Conservation (phyloP, 2,113 vertebrate genomes). For the Oplegnathus fasciatus region DNA sequence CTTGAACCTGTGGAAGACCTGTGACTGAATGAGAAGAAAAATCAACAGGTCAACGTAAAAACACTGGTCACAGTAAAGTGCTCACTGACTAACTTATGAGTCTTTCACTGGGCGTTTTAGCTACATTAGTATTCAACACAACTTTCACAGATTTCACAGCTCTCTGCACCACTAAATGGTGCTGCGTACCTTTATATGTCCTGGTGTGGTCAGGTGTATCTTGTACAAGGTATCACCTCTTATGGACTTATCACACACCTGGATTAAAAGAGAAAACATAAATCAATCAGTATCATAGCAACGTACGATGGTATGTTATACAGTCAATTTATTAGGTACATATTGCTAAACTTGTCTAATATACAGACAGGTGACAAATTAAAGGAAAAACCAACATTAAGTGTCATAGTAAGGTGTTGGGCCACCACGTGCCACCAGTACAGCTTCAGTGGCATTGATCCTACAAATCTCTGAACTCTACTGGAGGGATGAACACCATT, state of each 20-base stretch:
- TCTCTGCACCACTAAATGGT: neutral
- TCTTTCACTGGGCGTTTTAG: neutral
- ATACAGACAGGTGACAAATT: too few relatives aligned
- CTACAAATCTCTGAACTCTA: too few relatives aligned
- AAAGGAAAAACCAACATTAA: too few relatives aligned
- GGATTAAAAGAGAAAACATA: constrained; percentile 19
- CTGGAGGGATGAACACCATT: too few relatives aligned
- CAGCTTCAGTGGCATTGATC: too few relatives aligned
- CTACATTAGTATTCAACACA: too few relatives aligned
- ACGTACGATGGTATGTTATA: neutral
- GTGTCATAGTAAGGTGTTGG: too few relatives aligned
- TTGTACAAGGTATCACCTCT: constrained; percentile 82
- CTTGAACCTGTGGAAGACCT: neutral
- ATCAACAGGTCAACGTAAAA: neutral
- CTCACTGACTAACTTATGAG: neutral
- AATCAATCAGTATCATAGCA: neutral
- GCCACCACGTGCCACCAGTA: too few relatives aligned
- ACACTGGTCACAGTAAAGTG: neutral
- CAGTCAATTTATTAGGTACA: neutral
- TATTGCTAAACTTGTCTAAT: neutral
- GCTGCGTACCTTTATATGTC: constrained; percentile 82
- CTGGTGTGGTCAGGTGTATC: constrained; percentile 82
- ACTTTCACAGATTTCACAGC: too few relatives aligned
- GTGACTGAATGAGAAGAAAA: neutral
- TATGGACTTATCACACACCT: constrained; percentile 84